A percentile compares a stretch with the other conserved stretches of the same genome.
These are phyloP conservation scores for Lepus oiostolus DNA, from an alignment of 2,797 vertebrate genomes.

Conservation along the genomic window DNA sequence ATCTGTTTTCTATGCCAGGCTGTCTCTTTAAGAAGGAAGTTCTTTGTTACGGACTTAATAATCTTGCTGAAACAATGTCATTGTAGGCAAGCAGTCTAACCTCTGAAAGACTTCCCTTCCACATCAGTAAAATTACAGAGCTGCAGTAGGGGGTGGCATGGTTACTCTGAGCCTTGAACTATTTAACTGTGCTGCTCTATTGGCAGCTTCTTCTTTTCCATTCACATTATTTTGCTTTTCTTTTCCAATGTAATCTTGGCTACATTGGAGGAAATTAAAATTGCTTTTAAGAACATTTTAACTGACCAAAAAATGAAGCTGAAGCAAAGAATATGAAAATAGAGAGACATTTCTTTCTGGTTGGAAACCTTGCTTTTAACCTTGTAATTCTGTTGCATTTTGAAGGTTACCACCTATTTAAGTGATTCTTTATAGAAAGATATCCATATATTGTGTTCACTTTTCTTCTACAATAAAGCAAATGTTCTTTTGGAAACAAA, in stretches of 20 bases:
- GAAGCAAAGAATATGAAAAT: background rate
- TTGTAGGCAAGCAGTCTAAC: background rate
- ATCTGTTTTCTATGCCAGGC: background rate
- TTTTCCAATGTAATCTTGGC: background rate
- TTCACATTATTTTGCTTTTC: constrained; percentile 22
- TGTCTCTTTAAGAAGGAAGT: background rate
- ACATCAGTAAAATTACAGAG: constrained; percentile 17
- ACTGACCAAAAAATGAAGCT: background rate
- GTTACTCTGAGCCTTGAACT: background rate
- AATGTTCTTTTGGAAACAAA: background rate
- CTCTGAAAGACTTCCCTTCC: background rate
- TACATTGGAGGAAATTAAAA: constrained; percentile 27
- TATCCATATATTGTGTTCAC: background rate
- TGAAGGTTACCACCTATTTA: background rate
- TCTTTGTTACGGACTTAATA: background rate
- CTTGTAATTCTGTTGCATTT: background rate
- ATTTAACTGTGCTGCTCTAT: background rate
- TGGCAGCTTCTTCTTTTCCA: background rate
- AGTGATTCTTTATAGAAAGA: background rate
- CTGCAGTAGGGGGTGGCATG: background rate
- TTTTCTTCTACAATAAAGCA: constrained; percentile 20
- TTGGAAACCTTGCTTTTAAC: background rate
- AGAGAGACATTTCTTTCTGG: background rate
- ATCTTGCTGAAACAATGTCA: background rate
- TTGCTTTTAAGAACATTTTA: constrained; percentile 7